Base-by-base conservation (phyloP, 2,888 invertebrate species). In the Serripes groenlandicus region DNA sequence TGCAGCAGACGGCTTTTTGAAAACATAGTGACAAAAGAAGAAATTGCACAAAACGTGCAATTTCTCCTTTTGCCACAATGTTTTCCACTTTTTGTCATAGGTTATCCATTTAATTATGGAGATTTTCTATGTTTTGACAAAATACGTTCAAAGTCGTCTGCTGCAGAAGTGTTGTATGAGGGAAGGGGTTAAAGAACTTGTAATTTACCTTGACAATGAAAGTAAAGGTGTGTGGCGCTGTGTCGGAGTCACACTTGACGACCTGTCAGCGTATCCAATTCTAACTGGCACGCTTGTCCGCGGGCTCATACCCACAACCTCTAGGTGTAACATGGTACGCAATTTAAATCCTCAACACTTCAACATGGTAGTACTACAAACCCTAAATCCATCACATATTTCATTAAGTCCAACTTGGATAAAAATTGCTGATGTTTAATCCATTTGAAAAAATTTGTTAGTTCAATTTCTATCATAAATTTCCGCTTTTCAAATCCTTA, bases 251-350 rank as follows among this genome's bases (percentile, higher is more conserved):
- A 82, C 84, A 52, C 81, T 87, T 49, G 79, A 68, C 30, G 86
- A 72, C 21, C 85, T 73, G 70, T 88, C 88, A 3, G 85, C 68
- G 54, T 88, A 88, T 3, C 88, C 85, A 42, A 88, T 83, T 54
- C 81, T 79, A 15, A 88, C 78, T 3, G 85, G 85, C 54, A 78
- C 83, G 58, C 69, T 80, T 15, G 85, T 83, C 54, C 88, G 72
- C 35, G 88, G 88, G 42, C 88, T 88, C 82, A 83, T 85, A 26
- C 88, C 88, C 52, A 88, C 84, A 54, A 88, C 78, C 80, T 88
- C 88, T 35, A 88, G 78, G 60, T 88, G 88, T 58, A 88, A 78
- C 88, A 88, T 88, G 62, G 37, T 84, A 34, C 21, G 11, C 1
- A 35, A 37, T 35, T 23, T 1, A 56, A 56, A 1, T 11, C 23